These are phyloP conservation scores for Brachionus calyciflorus DNA, from an alignment of 1,140 invertebrate species.

Conservation along the genomic window DNA sequence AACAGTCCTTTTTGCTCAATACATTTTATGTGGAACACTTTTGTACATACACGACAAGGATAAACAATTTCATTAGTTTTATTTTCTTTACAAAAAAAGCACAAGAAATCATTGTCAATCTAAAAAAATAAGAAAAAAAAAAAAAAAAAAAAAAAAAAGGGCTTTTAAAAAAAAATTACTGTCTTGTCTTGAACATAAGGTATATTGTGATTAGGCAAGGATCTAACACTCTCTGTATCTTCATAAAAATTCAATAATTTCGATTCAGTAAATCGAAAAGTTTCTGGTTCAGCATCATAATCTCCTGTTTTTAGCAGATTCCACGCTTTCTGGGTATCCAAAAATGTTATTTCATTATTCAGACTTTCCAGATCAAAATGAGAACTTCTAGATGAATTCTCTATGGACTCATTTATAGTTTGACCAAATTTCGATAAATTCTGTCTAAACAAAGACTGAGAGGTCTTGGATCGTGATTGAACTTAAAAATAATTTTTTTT, in stretches of 20 bases:
- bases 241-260: background rate
- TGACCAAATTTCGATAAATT: constrained; percentile 31
- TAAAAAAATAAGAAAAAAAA: no score
- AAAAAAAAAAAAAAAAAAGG: background rate
- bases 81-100: constrained; percentile 41
- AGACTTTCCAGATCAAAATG: background rate
- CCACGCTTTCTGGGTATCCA: constrained; percentile 28
- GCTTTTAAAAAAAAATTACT: background rate
- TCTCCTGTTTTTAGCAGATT: background rate
- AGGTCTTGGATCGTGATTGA: constrained; percentile 37
- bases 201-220: background rate
- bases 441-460: constrained; percentile 4
- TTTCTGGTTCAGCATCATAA: background rate
- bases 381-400: background rate
- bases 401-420: constrained; percentile 3
- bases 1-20: constrained; percentile 22
- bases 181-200: background rate
- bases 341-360: background rate
- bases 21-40: constrained; percentile 30
- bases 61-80: constrained; percentile 28
- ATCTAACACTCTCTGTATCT: constrained; percentile 27
- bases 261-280: background rate
- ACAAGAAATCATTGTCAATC: constrained; percentile 13
- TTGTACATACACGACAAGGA: constrained; percentile 37
- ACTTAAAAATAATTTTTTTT: constrained; percentile 18